A percentile compares a stretch with the other conserved stretches of the same genome.
Conservation (phyloP, 2,888 invertebrate species). For the Lucinisca nassula region DNA sequence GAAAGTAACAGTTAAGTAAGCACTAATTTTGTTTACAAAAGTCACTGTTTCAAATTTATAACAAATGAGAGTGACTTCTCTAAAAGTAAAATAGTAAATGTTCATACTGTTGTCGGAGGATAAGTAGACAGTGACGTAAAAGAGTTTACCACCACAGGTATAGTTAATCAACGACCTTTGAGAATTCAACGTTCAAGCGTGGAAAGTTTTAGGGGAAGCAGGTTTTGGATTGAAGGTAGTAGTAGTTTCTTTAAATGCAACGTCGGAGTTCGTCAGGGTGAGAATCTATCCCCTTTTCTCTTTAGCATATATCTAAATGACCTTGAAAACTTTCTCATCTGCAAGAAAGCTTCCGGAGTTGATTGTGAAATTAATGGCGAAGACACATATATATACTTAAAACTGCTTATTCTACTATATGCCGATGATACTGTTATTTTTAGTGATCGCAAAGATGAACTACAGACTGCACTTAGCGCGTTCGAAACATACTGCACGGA, state of each 20-base stretch:
- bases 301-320: not conserved
- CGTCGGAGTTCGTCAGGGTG: not conserved
- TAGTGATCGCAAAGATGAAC: not conserved
- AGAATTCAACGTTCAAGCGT: not conserved
- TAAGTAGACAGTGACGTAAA: no score
- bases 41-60: no score
- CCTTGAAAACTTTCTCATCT: not conserved
- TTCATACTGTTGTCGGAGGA: no score
- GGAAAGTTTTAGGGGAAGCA: slow-evolving; percentile 29
- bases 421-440: not conserved
- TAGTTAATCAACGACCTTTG: slow-evolving; percentile 9
- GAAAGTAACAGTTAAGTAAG: no score
- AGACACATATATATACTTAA: not conserved
- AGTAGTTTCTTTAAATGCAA: not conserved
- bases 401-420: slow-evolving; percentile 6
- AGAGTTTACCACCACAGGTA: slow-evolving; percentile 33
- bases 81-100: no score
- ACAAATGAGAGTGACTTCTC: no score
- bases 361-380: not conserved
- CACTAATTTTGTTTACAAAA: no score
- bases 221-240: not conserved
- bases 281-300: not conserved
- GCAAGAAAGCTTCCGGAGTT: not conserved
- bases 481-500: no score
- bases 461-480: no score